Conservation (phyloP, 2,888 invertebrate species). For the Drosophila sordidapex region DNA sequence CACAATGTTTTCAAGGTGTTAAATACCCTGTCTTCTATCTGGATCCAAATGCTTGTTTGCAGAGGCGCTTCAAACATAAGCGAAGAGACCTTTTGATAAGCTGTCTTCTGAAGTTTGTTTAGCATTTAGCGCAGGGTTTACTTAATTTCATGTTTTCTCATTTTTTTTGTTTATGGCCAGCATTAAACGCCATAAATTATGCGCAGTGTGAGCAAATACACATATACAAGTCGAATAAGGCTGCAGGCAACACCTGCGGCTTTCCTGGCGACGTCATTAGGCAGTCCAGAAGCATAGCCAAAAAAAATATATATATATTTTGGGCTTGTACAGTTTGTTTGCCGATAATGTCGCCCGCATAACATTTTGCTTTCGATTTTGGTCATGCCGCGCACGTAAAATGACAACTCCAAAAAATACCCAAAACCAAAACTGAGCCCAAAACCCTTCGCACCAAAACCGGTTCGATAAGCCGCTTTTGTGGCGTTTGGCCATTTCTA, state of each 20-base stretch:
- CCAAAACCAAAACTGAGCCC: conserved; percentile 21
- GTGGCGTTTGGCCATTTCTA: conserved; percentile 65
- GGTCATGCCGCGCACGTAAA: conserved; percentile 65
- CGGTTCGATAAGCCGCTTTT: conserved; percentile 68
- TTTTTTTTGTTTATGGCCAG: conserved; percentile 6
- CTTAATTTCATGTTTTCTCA: conserved; percentile 34
- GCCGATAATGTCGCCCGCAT: conserved; percentile 70
- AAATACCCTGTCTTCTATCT: conserved; percentile 45
- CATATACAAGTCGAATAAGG: background rate
- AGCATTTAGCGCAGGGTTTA: conserved; percentile 43
- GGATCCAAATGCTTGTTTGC: conserved; percentile 28
- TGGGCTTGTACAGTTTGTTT: conserved; percentile 43
- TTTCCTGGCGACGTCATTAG: conserved; percentile 62
- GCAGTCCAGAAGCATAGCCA: conserved; percentile 66
- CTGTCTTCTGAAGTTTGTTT: conserved; percentile 52
- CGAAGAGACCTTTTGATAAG: conserved; percentile 49
- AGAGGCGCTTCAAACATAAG: conserved; percentile 11
- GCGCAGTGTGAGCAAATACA: conserved; percentile 69
- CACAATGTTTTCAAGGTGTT: conserved; percentile 61
- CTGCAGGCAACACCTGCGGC: conserved; percentile 61
- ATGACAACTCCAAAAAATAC: conserved; percentile 8
- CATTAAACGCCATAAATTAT: conserved; percentile 66
- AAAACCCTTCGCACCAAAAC: conserved; percentile 26
- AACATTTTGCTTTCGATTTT: conserved; percentile 40
- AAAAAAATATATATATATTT: conserved; percentile 15